Conservation (phyloP, 2,113 vertebrate genomes). For the Nesospiza acunhae region DNA sequence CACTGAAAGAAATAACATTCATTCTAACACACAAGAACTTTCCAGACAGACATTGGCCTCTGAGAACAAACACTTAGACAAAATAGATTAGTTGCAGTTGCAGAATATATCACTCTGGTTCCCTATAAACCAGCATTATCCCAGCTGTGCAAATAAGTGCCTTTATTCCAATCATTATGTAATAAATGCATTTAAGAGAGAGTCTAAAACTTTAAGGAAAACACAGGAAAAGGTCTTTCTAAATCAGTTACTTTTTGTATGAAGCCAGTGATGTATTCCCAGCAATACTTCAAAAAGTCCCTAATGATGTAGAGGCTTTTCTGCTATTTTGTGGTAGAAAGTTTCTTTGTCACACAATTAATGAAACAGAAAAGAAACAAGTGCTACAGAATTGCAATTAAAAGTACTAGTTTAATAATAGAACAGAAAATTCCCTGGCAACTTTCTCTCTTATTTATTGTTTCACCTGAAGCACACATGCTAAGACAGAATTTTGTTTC, state of each 20-base stretch:
- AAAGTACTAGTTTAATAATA: background rate
- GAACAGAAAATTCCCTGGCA: background rate
- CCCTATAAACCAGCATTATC: constrained; percentile 17
- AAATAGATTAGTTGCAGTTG: constrained; percentile 59
- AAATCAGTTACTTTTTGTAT: background rate
- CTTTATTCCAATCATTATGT: constrained; percentile 35
- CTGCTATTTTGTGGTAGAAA: background rate
- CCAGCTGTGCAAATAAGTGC: constrained; percentile 28
- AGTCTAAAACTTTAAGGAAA: constrained; percentile 29
- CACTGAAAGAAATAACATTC: constrained; percentile 68
- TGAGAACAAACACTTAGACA: constrained; percentile 67
- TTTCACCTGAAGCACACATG: background rate
- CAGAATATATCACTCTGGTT: constrained; percentile 48
- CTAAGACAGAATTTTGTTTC: background rate
- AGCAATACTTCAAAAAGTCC: background rate
- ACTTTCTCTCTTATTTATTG: background rate
- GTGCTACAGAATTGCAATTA: background rate
- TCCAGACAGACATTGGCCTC: constrained; percentile 61
- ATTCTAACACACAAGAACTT: constrained; percentile 66
- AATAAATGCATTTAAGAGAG: constrained; percentile 43
- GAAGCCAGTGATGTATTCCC: background rate
- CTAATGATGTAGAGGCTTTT: background rate
- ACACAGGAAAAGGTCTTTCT: background rate
- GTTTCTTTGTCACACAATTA: background rate
- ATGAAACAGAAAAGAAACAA: background rate